Base-by-base conservation (phyloP, 2,797 vertebrate species). In the Spizella passerina region DNA sequence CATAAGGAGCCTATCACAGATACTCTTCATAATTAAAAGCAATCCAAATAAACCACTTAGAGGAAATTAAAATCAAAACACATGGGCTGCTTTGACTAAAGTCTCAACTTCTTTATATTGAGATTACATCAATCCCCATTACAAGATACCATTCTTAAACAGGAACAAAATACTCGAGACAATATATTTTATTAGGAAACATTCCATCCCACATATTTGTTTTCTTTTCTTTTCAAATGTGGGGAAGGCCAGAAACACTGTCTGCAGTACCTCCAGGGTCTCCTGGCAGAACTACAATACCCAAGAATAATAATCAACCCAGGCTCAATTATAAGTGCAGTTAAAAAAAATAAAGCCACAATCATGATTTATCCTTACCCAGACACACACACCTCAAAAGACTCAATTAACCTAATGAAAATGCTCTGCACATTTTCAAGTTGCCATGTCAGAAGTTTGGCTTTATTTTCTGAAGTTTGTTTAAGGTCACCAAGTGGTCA, bases 21-120 rank as follows among this genome's bases (percentile, higher is more conserved):
- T 22, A 47, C 9, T 63, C 12, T 44, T 66, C 4, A 0, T 57
- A 77, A 89, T 56, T 71, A 85, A 39, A 88, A 81, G 39, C 24
- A 94, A 91, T 20, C 19, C 80, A 94, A 91, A 89, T 57, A 92
- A 91, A 76, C 26, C 15, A 55, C 39, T 49, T 6, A 69, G 14
- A 86, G 76, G 38, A 90, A 95, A 59, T 43, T 32, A 90, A 47
- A 61, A 83, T 79, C 47, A 86, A 81, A 94, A 83, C 61, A 61
- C 43, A 7, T 2, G 7, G 17, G 9, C 49, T 43, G 44, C 61
- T 93, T 79, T 88, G 32, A 61, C 61, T 81, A 1, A 44, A 78
- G 53, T 22, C 79, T 73, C 41, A 77, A 73, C 27, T 53, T 82
- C 34, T 90, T 64, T 55, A 30, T 30, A 9, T 13, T 82, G 53